Evolutionary conservation across 2,113 vertebrate genomes (phyloP), one percentile per base, ranked within the genome.

Genomic region (Cichladusa arquata): DNA sequence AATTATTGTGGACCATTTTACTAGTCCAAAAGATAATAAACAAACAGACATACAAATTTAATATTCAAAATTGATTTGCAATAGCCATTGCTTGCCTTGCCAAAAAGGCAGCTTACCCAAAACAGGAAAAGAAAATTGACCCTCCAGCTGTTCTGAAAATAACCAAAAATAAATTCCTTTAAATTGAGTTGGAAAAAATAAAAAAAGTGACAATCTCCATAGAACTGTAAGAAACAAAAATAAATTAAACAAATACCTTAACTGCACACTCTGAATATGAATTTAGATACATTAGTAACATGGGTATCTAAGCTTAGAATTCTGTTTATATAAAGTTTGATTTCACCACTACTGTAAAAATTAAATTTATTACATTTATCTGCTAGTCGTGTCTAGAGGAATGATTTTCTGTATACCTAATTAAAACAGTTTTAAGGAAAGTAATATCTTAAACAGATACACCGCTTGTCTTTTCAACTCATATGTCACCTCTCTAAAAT

Each of bases 151-250:
- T 64, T 71, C 34, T 51, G 34, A 64, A 74, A 18, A 69, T 25
- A 36, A 48, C 9, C 2, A 60, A 74, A 80, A 69, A n/a, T 8
- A 77, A 90, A 79, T 44, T 42, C 15, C 17, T 60, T 54, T 47
- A 12, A 80, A 77, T 36, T 44, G 67, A 25, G 3, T 5, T 67
- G 45, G 25, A 8, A 9, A n/a, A 33, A 14, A 40, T 26, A 53
- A 62, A 56, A 56, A n/a, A 47, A 50, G 12, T 53, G 5, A 62
- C 16, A 64, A 16, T 0, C 3, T 18, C 19, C 6, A 9, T 0
- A 3, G 14, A 80, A 61, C 5, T 31, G 8, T 11, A 88, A 31
- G 12, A 90, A 74, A 57, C 12, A 69, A 71, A 82, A 87, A 7
- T 8, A 64, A 45, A 20, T 8, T n/a, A 40, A 84, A 44, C 1